Evolutionary conservation across 2,888 invertebrate species (phyloP), one percentile per base, ranked within the genome.

Genomic region (Cephalotes varians): DNA sequence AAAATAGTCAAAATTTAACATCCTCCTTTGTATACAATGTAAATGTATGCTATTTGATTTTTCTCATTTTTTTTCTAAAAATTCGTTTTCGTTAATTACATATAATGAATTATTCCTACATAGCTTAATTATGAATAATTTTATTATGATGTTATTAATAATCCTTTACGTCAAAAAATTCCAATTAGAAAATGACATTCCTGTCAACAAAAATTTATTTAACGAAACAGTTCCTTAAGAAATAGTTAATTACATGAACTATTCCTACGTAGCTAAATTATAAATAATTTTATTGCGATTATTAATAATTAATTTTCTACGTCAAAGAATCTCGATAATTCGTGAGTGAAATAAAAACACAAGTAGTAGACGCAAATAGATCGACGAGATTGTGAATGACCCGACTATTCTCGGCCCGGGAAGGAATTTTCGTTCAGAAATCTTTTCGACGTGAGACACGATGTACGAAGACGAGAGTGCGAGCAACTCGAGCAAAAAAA

Each of bases 351-450:
- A 9, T 34, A 6, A 6, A 25, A 74, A 21, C 10, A 54, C n/a
- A n/a, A n/a, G n/a, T n/a, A 10, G 64, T 2, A n/a, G 31, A 76
- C n/a, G 73, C 81, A 87, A 88, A 87, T 87, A 84, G 86, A 84
- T 67, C 69, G 82, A 56, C 69, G 60, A 40, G 64, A 82, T 81
- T 86, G 77, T 87, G 90, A 91, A 90, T 88, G 91, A 87, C 86
- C 85, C 72, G 84, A 81, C 87, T 90, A 89, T 88, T 90, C 85
- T 67, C 69, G 69, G 58, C 69, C 15, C 71, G 72, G 37, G 15
- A 18, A 80, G 84, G 87, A 88, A 90, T n/a, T 86, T 90, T 82
- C 87, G 87, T 86, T 86, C 56, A 83, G 72, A 67, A 87, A 87
- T 86, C 84, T 82, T 85, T 58, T 87, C 77, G 77, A 85, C 73